phyloP scores from a whole-genome alignment of 2,113 vertebrate species.

The Microtus richardsoni region DNA sequence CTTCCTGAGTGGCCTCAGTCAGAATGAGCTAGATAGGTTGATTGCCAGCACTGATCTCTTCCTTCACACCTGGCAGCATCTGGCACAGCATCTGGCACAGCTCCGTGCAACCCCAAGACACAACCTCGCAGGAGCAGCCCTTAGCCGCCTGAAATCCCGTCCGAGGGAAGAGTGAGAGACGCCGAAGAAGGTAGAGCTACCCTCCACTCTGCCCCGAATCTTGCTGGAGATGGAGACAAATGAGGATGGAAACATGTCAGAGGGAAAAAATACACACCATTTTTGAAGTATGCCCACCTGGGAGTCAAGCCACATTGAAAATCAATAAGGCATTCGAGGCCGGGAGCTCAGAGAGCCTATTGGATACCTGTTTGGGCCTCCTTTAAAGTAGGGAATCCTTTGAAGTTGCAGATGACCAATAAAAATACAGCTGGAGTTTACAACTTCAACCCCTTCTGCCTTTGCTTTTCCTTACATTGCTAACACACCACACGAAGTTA shows the following conservation, averaged over 20 bases:
- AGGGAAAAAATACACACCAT: slow-evolving; percentile 52
- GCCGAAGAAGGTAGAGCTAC: slow-evolving; percentile 43
- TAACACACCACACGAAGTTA: slow-evolving; percentile 63
- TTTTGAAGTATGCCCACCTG: slow-evolving; percentile 73
- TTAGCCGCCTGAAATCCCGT: slow-evolving; percentile 40
- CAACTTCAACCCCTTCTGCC: slow-evolving; percentile 67
- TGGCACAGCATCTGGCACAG: slow-evolving; percentile 38
- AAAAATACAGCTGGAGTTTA: slow-evolving; percentile 88
- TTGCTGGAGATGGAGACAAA: slow-evolving; percentile 56
- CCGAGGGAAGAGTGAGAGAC: slow-evolving; percentile 41
- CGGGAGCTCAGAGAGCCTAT: slow-evolving; percentile 72
- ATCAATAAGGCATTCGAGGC: slow-evolving; percentile 84
- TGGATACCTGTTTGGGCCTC: slow-evolving; percentile 83
- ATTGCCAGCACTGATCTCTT: background rate
- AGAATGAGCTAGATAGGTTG: background rate
- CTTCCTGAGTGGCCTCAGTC: background rate
- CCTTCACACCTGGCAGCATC: slow-evolving; percentile 46
- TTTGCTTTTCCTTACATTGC: slow-evolving; percentile 71
- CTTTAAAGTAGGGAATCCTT: slow-evolving; percentile 86
- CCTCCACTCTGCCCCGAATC: slow-evolving; percentile 4
- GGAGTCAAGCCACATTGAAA: slow-evolving; percentile 83
- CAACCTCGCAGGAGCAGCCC: background rate
- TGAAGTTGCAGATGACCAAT: slow-evolving; percentile 89
- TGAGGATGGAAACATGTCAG: slow-evolving; percentile 63
- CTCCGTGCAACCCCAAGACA: background rate